phyloP scores from a whole-genome alignment of 2,797 vertebrate genomes.

The Amphiprion clarkii region DNA sequence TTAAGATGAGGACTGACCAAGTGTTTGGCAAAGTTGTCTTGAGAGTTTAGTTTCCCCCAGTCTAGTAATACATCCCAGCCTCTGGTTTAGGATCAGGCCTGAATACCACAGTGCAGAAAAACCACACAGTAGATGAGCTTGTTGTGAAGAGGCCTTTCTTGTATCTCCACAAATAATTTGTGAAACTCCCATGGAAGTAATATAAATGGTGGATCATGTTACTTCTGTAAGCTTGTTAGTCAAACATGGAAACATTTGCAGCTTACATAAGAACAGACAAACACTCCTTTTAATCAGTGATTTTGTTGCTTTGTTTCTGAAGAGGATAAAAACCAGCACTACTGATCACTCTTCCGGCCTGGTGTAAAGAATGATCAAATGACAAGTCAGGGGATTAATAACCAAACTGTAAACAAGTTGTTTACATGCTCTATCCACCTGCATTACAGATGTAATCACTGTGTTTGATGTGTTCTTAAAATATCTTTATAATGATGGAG shows the following conservation, averaged over 20 bases:
- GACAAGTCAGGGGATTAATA: conserved; percentile 3
- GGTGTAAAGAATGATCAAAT: neutral
- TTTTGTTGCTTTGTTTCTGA: neutral
- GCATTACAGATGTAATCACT: conserved; percentile 56
- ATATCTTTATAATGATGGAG: conserved; percentile 35
- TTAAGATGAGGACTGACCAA: too few relatives aligned
- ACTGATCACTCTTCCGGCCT: neutral
- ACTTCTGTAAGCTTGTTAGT: neutral
- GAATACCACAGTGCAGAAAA: too few relatives aligned
- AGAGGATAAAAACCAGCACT: neutral
- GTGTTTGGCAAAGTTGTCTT: too few relatives aligned
- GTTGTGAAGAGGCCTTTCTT: too few relatives aligned
- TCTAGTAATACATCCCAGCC: too few relatives aligned
- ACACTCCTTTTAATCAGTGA: neutral
- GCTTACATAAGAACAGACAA: neutral
- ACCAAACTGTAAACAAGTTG: neutral
- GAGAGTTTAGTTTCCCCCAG: too few relatives aligned
- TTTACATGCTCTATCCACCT: conserved; percentile 24
- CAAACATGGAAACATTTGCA: neutral
- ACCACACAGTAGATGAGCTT: too few relatives aligned
- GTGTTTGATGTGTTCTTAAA: conserved; percentile 55
- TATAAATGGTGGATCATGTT: too few relatives aligned
- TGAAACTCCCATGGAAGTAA: too few relatives aligned
- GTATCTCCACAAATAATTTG: too few relatives aligned
- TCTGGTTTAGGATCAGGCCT: too few relatives aligned